These are phyloP conservation scores for Dugesia japonica DNA, from an alignment of 2,888 invertebrate genomes.

Conservation along the genomic window DNA sequence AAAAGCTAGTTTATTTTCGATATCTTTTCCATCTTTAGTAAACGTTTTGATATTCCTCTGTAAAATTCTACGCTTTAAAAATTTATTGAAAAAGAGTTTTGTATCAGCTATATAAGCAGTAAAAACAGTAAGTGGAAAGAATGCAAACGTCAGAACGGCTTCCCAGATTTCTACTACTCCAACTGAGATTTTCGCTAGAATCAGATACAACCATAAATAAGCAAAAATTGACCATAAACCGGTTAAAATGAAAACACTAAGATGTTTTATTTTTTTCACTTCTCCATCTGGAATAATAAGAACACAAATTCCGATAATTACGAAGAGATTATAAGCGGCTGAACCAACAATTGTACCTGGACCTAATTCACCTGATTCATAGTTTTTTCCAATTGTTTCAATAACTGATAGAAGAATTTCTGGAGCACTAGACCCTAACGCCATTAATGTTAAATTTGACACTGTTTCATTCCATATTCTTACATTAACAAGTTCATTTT, in stretches of 20 bases:
- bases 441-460: constrained; percentile 93
- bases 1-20: constrained; percentile 39
- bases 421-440: constrained; percentile 89
- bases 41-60: constrained; percentile 57
- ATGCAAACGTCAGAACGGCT: constrained; percentile 75
- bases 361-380: constrained; percentile 83
- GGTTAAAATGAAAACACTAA: constrained; percentile 89
- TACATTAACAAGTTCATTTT: constrained; percentile 71
- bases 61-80: constrained; percentile 64
- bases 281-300: constrained; percentile 75
- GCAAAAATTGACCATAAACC: constrained; percentile 94
- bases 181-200: constrained; percentile 69
- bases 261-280: constrained; percentile 77
- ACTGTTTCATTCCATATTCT: constrained; percentile 97
- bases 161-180: constrained; percentile 88
- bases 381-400: constrained; percentile 71
- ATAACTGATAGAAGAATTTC: constrained; percentile 91
- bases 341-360: constrained; percentile 96
- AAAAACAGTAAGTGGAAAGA: constrained; percentile 84
- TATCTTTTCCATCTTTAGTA: constrained; percentile 36
- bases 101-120: constrained; percentile 91
- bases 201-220: constrained; percentile 91
- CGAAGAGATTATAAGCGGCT: constrained; percentile 91
- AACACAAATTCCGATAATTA: constrained; percentile 86
- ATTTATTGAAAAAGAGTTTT: constrained; percentile 47